These are phyloP conservation scores for Scarus forsteni DNA, from an alignment of 2,797 vertebrate genomes.

Conservation along the genomic window DNA sequence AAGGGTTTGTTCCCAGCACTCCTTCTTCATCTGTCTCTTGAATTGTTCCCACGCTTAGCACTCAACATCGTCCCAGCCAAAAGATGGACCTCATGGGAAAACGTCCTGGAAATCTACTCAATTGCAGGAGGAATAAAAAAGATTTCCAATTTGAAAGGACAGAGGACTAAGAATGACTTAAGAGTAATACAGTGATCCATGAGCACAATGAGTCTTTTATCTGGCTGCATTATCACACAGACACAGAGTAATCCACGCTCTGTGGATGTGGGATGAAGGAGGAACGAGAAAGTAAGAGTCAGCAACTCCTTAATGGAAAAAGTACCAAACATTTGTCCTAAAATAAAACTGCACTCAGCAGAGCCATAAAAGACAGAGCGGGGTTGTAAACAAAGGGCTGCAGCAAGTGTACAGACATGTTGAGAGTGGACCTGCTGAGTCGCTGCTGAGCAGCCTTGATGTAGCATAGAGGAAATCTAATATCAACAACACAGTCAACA, in stretches of 20 bases:
- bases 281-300: slow-evolving; percentile 9
- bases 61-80: slow-evolving; percentile 16
- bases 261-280: slow-evolving; percentile 4
- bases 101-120: slow-evolving; percentile 28
- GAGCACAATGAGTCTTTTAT: neutral
- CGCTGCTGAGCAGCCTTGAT: neutral
- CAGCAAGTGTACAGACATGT: slow-evolving; percentile 35
- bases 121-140: slow-evolving; percentile 9
- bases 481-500: neutral
- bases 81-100: slow-evolving; percentile 28
- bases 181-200: neutral
- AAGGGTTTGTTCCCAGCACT: slow-evolving; percentile 35
- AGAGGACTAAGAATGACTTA: neutral
- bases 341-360: slow-evolving; percentile 18
- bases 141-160: neutral
- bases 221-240: neutral
- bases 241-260: neutral
- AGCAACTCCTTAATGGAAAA: slow-evolving; percentile 12
- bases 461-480: neutral
- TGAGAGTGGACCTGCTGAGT: slow-evolving; percentile 1
- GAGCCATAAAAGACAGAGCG: slow-evolving; percentile 15
- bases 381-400: slow-evolving; percentile 14
- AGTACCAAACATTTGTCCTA: slow-evolving; percentile 24
- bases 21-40: slow-evolving; percentile 27
- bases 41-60: slow-evolving; percentile 44